Evolutionary conservation across 2,113 vertebrate genomes (phyloP).

Genomic region (Corythaeola cristata): DNA sequence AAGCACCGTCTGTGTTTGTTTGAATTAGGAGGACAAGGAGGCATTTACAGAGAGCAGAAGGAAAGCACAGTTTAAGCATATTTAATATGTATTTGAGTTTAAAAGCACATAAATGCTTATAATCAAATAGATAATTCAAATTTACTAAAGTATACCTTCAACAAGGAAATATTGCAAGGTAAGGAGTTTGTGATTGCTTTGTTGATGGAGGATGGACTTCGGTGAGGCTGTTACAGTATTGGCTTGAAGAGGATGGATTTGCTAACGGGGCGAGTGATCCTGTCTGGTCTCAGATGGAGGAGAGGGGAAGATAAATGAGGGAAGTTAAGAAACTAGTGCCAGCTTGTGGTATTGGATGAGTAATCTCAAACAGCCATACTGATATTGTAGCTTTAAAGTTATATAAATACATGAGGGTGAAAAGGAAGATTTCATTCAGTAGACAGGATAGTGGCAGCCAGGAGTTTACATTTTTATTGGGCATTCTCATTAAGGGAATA

Average conservation of each 20-base stretch:
- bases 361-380: not conserved
- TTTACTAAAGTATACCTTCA: not conserved
- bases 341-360: not conserved
- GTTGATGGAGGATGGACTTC: not conserved
- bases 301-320: not conserved
- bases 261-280: not conserved
- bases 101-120: constrained; percentile 5
- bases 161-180: not conserved
- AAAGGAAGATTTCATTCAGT: constrained; percentile 24
- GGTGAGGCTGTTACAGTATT: not conserved
- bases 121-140: not conserved
- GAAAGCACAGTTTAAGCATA: not conserved
- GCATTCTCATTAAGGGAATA: constrained; percentile 43
- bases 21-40: not conserved
- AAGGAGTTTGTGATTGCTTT: not conserved
- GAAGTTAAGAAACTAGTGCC: not conserved
- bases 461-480: constrained; percentile 62
- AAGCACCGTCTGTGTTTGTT: not conserved
- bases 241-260: not conserved
- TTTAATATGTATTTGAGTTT: not conserved
- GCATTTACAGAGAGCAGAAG: not conserved
- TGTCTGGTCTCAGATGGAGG: not conserved
- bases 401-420: not conserved
- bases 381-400: constrained; percentile 30
- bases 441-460: not conserved